A percentile compares a stretch with the other conserved stretches of the same genome.
phyloP scores from a whole-genome alignment of 2,797 vertebrate genomes.

The Myotis myotis region DNA sequence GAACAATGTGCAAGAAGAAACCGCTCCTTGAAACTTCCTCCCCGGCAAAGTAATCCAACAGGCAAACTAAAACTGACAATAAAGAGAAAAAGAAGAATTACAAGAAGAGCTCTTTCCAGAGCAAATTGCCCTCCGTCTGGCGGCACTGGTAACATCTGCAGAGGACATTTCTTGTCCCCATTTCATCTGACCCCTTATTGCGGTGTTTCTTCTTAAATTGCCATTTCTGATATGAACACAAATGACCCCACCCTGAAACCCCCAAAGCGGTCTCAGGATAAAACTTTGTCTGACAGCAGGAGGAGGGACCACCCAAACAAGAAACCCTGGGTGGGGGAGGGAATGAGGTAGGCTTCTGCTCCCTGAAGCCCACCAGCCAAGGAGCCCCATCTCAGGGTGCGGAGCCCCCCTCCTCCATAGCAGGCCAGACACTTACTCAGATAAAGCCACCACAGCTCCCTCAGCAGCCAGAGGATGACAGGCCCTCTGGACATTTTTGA shows the following conservation, averaged over 20 bases:
- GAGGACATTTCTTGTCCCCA: not conserved
- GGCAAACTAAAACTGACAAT: not conserved
- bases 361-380: not conserved
- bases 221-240: not conserved
- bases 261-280: not conserved
- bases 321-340: too few relatives aligned
- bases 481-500: conserved; percentile 76
- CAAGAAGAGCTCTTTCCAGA: not conserved
- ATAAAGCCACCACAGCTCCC: conserved; percentile 43
- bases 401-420: not conserved
- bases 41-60: not conserved
- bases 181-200: not conserved
- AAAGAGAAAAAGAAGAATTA: not conserved
- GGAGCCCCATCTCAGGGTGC: not conserved
- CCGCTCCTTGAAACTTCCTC: not conserved
- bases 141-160: not conserved
- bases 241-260: not conserved
- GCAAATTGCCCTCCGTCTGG: not conserved
- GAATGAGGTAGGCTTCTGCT: not conserved
- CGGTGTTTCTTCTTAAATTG: not conserved
- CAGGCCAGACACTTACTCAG: conserved; percentile 81
- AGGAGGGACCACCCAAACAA: not conserved
- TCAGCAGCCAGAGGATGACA: conserved; percentile 76
- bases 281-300: not conserved
- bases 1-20: not conserved